Conservation (phyloP, 1,140 invertebrate genomes). For the Diabrotica undecimpunctata region DNA sequence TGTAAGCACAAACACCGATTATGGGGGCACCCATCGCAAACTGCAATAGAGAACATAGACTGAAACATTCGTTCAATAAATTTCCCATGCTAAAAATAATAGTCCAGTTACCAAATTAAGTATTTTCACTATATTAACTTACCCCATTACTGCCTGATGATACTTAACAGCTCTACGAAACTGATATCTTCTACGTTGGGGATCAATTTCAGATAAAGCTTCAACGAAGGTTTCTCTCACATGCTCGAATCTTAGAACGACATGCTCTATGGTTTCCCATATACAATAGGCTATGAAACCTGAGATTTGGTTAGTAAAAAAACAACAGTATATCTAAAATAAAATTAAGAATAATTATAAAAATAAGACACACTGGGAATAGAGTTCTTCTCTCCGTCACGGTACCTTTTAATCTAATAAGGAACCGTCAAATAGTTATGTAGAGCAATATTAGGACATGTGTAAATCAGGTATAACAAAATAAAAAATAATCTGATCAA, state of each 20-base stretch:
- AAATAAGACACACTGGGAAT: too few relatives aligned
- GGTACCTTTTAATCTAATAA: too few relatives aligned
- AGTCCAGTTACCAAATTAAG: not conserved
- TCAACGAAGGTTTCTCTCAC: conserved; percentile 10
- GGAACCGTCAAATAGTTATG: too few relatives aligned
- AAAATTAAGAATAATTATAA: too few relatives aligned
- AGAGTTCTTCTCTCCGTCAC: too few relatives aligned
- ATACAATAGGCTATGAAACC: conserved; percentile 7
- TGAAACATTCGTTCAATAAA: conserved; percentile 4
- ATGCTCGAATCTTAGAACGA: conserved; percentile 7
- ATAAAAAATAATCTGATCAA: too few relatives aligned
- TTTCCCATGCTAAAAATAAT: conserved; percentile 1
- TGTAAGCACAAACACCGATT: conserved; percentile 7
- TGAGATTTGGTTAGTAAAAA: conserved; percentile 3
- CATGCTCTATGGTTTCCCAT: conserved; percentile 16
- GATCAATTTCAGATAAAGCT: not conserved
- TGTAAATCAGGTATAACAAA: too few relatives aligned
- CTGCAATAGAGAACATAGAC: conserved; percentile 7
- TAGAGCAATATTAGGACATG: too few relatives aligned
- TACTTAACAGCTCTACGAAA: conserved; percentile 2
- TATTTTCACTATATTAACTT: too few relatives aligned
- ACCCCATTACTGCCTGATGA: conserved; percentile 8
- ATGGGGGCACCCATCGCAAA: conserved; percentile 3
- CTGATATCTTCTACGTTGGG: not conserved
- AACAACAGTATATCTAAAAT: conserved; percentile 7